A percentile compares a stretch with the other conserved stretches of the same genome.
These are phyloP conservation scores for Otis tarda DNA, from an alignment of 2,113 vertebrate genomes.

Conservation along the genomic window DNA sequence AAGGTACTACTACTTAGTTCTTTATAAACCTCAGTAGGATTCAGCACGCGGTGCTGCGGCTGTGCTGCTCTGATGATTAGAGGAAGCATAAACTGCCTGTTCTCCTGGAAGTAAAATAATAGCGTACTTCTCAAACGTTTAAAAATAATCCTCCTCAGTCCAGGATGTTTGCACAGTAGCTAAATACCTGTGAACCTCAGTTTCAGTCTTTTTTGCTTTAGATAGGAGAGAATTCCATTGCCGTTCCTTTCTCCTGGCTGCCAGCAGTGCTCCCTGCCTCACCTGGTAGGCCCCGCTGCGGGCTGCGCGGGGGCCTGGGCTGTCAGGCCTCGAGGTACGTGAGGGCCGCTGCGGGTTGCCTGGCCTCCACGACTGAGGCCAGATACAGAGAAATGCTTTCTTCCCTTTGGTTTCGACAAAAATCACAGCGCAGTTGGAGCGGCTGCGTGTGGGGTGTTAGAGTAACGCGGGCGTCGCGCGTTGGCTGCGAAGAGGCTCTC, in stretches of 20 bases:
- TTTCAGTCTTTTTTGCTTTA: background rate
- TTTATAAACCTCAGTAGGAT: background rate
- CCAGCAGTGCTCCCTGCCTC: too few species aligned
- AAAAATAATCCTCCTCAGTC: background rate
- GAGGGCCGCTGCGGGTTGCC: background rate
- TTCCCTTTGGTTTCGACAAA: background rate
- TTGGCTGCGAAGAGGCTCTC: background rate
- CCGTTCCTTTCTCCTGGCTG: background rate
- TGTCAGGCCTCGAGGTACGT: background rate
- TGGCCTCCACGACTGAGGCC: background rate
- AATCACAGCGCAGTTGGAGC: background rate
- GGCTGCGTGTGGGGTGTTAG: background rate
- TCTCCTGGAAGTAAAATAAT: background rate
- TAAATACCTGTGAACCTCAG: background rate
- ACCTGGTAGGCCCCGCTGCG: background rate
- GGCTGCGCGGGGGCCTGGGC: background rate
- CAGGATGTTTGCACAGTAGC: background rate
- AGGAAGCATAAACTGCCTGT: background rate
- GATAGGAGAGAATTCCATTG: background rate
- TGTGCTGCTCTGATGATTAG: background rate
- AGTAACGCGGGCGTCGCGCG: rapidly evolving
- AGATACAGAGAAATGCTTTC: background rate
- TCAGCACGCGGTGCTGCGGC: background rate
- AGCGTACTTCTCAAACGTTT: background rate
- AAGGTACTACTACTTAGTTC: background rate